phyloP scores from a whole-genome alignment of 1,140 invertebrate genomes.

The Protaetia brevitarsis region DNA sequence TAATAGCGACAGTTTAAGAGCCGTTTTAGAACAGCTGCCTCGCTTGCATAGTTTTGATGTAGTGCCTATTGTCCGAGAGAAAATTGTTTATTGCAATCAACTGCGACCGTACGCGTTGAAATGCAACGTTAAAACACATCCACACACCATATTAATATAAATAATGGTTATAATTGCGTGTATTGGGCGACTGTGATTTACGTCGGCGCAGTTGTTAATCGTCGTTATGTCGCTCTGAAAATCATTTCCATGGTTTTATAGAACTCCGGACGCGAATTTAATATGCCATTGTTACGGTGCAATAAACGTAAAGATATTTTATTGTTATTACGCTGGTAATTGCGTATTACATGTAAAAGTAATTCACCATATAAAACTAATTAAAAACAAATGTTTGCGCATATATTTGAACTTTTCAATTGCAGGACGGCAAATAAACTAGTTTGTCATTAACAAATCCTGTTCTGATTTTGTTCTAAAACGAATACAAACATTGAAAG shows the following conservation, averaged over 20 bases:
- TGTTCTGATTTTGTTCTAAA: no score
- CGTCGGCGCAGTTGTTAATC: background rate
- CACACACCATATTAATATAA: background rate
- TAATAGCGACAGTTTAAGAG: no score
- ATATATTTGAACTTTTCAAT: no score
- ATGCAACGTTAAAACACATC: background rate
- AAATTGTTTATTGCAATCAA: background rate
- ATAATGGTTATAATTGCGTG: background rate
- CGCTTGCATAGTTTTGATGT: no score
- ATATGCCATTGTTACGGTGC: conserved; percentile 7
- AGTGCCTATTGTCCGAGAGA: background rate
- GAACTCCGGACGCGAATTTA: background rate
- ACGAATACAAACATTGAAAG: no score
- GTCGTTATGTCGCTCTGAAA: conserved; percentile 6
- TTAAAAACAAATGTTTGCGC: no score
- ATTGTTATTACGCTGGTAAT: conserved; percentile 1
- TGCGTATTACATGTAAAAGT: no score
- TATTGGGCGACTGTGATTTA: background rate
- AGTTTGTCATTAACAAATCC: no score
- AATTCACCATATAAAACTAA: no score
- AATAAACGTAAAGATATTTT: conserved; percentile 13
- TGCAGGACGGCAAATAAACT: no score
- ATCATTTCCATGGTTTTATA: background rate
- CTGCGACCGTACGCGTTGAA: background rate
- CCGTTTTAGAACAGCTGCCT: no score